Evolutionary conservation across 2,797 vertebrate species (phyloP), one percentile per base, ranked within the genome.

Genomic region (Iguana delicatissima): DNA sequence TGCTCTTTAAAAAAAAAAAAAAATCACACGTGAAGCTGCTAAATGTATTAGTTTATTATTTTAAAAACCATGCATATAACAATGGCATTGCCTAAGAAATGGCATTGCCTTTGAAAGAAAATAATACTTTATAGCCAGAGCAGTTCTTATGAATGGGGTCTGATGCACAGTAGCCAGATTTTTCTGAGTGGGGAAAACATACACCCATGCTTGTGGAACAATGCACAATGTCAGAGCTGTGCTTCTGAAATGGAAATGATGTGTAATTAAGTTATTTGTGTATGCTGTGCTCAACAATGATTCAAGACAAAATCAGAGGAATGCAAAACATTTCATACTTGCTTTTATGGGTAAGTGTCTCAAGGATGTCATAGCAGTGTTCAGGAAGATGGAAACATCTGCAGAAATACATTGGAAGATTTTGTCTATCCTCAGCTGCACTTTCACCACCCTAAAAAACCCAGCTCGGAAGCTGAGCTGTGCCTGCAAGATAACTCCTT

Each of bases 81-180:
- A 74, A 38, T 6, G n/a, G 6, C 62, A 1, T 64, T 46, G 18
- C n/a, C 46, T n/a, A 85, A 50, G 29, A n/a, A n/a, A n/a, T n/a
- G n/a, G n/a, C n/a, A n/a, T n/a, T 59, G 38, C n/a, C 42, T 86
- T 38, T 86, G 32, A 86, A 76, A 76, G 55, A 24, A 76, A 77
- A 9, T 62, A 42, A 76, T 46, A 73, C 24, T 38, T 18, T 20
- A 22, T 72, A 22, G 64, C 29, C 62, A 69, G 29, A 32, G 7
- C 26, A 50, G 29, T 35, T 29, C 29, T 72, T 85, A 72, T 85
- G 29, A 85, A 85, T 52, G 18, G 42, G 50, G 64, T 32, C 42
- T 20, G 29, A 13, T 72, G 64, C 29, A 85, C 57, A 76, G 59
- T 77, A 86, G 14, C 72, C 72, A 7, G n/a, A 35, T 86, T 24